These are phyloP conservation scores for Ernsta delagoae DNA, from an alignment of 2,888 invertebrate genomes.

Conservation along the genomic window DNA sequence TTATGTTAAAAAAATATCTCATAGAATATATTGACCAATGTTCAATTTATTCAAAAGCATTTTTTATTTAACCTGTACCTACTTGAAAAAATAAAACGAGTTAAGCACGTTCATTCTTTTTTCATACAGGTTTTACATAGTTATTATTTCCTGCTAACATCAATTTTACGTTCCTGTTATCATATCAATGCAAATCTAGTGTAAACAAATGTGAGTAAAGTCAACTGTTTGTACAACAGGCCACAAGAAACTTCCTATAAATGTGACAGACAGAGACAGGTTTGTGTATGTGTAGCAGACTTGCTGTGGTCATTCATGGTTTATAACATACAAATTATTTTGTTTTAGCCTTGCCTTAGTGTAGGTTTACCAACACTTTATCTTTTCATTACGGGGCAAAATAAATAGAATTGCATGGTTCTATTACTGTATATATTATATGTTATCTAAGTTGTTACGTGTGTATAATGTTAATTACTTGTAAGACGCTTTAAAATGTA, in stretches of 20 bases:
- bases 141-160: not conserved
- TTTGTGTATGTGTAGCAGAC: not conserved
- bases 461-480: not conserved
- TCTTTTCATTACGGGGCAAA: constrained; percentile 4
- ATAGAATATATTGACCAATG: too few species aligned
- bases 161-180: constrained; percentile 4
- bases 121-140: not conserved
- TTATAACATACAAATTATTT: not conserved
- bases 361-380: not conserved
- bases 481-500: not conserved
- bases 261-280: not conserved
- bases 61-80: not conserved
- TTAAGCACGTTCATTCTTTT: not conserved
- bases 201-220: constrained; percentile 13
- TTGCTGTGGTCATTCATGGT: not conserved
- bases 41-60: not conserved
- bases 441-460: not conserved
- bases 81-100: not conserved
- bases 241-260: constrained; percentile 22
- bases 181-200: constrained; percentile 8
- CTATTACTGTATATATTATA: not conserved
- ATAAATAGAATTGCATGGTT: not conserved
- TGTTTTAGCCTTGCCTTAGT: not conserved
- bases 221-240: constrained; percentile 24
- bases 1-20: too few species aligned